Evolutionary conservation across 2,797 vertebrate species (phyloP).

Genomic region (Intellagama lesueurii): DNA sequence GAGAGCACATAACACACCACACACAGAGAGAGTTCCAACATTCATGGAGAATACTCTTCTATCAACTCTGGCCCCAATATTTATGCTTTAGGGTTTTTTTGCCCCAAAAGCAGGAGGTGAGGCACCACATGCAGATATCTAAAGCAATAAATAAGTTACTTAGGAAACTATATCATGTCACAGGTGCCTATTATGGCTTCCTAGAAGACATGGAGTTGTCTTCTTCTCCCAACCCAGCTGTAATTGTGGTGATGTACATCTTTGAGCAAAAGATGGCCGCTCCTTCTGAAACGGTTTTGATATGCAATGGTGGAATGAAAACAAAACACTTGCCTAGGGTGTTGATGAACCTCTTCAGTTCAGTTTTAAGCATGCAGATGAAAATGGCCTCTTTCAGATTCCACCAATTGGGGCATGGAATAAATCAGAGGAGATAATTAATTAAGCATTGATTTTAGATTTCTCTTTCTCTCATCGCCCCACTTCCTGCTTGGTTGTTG

Average conservation of each 20-base stretch:
- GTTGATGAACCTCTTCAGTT: neutral
- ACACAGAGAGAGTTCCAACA: too few relatives aligned
- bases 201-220: neutral
- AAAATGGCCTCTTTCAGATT: slow-evolving; percentile 35
- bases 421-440: slow-evolving; percentile 36
- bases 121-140: neutral
- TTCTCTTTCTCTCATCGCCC: slow-evolving; percentile 22
- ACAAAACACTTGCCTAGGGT: neutral
- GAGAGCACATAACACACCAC: too few relatives aligned
- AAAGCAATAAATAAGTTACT: neutral
- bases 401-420: slow-evolving; percentile 12
- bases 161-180: neutral
- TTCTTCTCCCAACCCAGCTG: neutral
- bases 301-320: neutral
- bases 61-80: too few relatives aligned
- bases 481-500: neutral
- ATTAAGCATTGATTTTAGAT: slow-evolving; percentile 30
- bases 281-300: neutral
- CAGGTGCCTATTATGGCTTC: neutral
- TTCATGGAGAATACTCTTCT: too few relatives aligned
- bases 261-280: neutral
- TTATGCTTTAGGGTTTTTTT: too few relatives aligned
- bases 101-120: too few relatives aligned
- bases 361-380: neutral
- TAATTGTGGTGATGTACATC: neutral